Percentiles rank a stretch among this genome's conserved stretches.
Evolutionary conservation across 2,888 invertebrate genomes (phyloP).

Genomic region (Falcaria lacertinaria): DNA sequence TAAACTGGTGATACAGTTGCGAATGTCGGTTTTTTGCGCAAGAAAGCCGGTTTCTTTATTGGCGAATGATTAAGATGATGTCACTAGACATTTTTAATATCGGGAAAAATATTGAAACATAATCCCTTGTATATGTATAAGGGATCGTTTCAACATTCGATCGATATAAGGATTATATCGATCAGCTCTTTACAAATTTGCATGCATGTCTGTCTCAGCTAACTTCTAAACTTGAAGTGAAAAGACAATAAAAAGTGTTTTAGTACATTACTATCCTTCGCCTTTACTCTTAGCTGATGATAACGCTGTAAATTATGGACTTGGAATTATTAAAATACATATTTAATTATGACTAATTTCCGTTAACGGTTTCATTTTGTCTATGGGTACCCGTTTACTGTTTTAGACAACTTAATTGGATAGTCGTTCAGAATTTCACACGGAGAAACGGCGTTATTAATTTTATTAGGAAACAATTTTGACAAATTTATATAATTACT

Average conservation of each 20-base stretch:
- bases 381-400: not conserved
- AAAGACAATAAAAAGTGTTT: no score
- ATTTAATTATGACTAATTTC: not conserved
- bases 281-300: not conserved
- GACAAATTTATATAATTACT: not conserved
- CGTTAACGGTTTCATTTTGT: slow-evolving; percentile 1
- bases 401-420: not conserved
- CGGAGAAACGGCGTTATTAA: not conserved
- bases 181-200: no score
- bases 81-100: no score
- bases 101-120: no score
- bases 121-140: no score
- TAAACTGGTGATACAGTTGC: not conserved
- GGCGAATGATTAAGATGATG: no score
- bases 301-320: not conserved
- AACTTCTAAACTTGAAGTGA: no score
- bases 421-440: not conserved
- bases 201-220: no score
- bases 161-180: no score
- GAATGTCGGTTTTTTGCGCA: not conserved
- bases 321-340: not conserved
- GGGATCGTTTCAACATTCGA: no score
- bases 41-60: not conserved
- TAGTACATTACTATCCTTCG: no score
- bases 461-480: not conserved